Evolutionary conservation across 2,888 invertebrate species (phyloP), one percentile per base, ranked within the genome.

Genomic region (Melanchra persicariae): DNA sequence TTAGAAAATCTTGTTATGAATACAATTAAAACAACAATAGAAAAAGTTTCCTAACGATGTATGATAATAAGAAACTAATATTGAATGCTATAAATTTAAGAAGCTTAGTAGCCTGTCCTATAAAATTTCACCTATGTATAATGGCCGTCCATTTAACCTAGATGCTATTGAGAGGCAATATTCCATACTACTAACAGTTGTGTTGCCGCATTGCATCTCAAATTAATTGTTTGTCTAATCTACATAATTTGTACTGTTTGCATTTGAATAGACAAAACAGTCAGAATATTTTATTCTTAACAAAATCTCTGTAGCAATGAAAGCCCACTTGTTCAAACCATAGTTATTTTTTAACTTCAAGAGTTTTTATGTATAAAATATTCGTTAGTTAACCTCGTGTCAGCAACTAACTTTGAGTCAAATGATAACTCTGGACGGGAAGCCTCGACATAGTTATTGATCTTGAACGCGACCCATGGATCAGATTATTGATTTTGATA

Each of bases 241-340:
- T 34, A 51, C n/a, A 43, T 43, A 51, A 74, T 43, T 19, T 34
- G n/a, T 17, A 54, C 5, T 30, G 22, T 24, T 63, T 54, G n/a
- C 24, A 17, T n/a, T 19, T 24, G 2, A 37, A 19, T n/a, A 17
- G 17, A 66, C n/a, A 17, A 30, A 47, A 30, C 19, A 24, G 22
- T n/a, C n/a, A n/a, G n/a, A n/a, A n/a, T n/a, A n/a, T n/a, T n/a
- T n/a, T n/a, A n/a, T n/a, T n/a, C n/a, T n/a, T n/a, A n/a, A n/a
- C n/a, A n/a, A n/a, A n/a, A n/a, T n/a, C n/a, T n/a, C n/a, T n/a
- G n/a, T n/a, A n/a, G n/a, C n/a, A n/a, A n/a, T n/a, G n/a, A n/a
- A n/a, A n/a, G n/a, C n/a, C n/a, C n/a, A n/a, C n/a, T n/a, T n/a
- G n/a, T n/a, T n/a, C n/a, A n/a, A n/a, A n/a, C n/a, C n/a, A n/a